Evolutionary conservation across 1,140 invertebrate genomes (phyloP), one percentile per base, ranked within the genome.

Genomic region (Mycetomoellerius zeteki): DNA sequence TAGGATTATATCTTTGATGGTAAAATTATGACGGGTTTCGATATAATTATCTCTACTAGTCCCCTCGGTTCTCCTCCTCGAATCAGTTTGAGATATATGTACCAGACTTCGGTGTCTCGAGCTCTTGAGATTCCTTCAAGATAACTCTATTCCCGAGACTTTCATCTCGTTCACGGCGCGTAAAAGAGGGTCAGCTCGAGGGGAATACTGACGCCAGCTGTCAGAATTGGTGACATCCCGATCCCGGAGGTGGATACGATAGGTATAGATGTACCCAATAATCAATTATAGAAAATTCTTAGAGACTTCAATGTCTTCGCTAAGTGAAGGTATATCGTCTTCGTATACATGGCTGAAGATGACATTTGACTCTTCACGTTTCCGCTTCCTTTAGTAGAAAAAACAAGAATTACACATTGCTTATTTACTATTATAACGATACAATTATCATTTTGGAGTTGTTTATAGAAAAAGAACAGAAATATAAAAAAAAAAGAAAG

Each of bases 91-190:
- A 50, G 37, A 33, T 84, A 73, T 50, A 62, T 37, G 47, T 69
- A 73, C 47, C 54, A 10, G 54, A 47, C 80, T 84, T 84, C 24
- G 24, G n/a, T 75, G 24, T 75, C 56, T 75, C 47, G 62, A 52
- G 77, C 47, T 80, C 80, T 24, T 69, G 67, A 84, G 69, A 75
- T 84, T 84, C 69, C 80, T 84, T 27, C 19, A 43, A 84, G 69
- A 84, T 84, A 75, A 71, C 69, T 73, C 27, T 75, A 62, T 84
- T 84, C 54, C 54, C 24, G 7, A 84, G 69, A 84, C 69, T 73
- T 72, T 75, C 69, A 60, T 82, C 67, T 82, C 37, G 80, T 84
- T 84, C 80, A 75, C 80, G 56, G 54, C 69, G 80, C 54, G 56
- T 84, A 73, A 75, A 84, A 75, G 54, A 60, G 77, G 78, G 80